Evolutionary conservation across 2,113 vertebrate genomes (phyloP), one percentile per base, ranked within the genome.

Genomic region (Notarius quadriscutis): DNA sequence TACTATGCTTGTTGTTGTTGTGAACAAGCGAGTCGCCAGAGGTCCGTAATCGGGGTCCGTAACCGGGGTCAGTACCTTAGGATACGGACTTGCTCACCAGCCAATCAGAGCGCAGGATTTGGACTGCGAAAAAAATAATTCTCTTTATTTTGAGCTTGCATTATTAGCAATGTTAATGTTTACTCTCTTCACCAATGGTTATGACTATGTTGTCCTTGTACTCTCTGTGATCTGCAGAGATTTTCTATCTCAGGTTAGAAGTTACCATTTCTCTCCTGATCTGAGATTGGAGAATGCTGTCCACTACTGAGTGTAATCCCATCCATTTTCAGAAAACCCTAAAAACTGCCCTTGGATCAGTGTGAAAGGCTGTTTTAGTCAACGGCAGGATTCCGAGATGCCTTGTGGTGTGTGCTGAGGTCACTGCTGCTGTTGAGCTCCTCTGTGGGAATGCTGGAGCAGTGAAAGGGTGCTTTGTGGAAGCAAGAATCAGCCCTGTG

Each of bases 381-480:
- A 34, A 34, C 6, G 30, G 30, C 25, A 50, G 80, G 69, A 87
- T 83, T 87, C 77, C 34, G 41, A 14, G 48, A 75, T 77, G 81
- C 71, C 48, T 77, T 50, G 25, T 7, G 12, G 86, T 69, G 86
- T 65, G 65, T 85, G 60, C 69, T 51, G 69, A 79, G 86, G 78
- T 87, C 69, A 86, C 34, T 60, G 72, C 81, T 34, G 74, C 74
- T 34, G 60, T 55, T 3, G 27, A 15, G 72, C 53, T 87, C 71
- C 53, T 87, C 63, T 87, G 85, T 90, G 85, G 85, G 87, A 83
- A 86, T 7, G n/a, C 27, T 60, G 14, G 11, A 48, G 74, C 65
- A 25, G 81, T 74, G 63, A 85, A 86, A 82, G 84, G 75, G 53
- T 7, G 74, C 84, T 85, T 77, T 90, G 85, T 89, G 67, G 17